Evolutionary conservation across 2,888 invertebrate species (phyloP), one percentile per base, ranked within the genome.

Genomic region (Drosophila maculinotata): DNA sequence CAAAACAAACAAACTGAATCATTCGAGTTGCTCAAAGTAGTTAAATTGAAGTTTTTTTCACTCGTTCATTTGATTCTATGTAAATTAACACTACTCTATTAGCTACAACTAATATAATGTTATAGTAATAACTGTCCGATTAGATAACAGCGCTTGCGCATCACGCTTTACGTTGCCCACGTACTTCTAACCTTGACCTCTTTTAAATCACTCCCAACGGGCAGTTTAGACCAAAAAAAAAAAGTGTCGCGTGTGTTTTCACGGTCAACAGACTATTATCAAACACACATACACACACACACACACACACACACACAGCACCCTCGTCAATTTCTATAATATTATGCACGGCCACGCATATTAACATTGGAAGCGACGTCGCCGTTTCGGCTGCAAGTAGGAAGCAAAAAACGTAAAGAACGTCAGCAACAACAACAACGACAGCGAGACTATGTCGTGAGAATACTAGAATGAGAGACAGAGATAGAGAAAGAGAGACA

Each of bases 101-200:
- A n/a, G n/a, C n/a, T n/a, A n/a, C n/a, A n/a, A n/a, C n/a, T n/a
- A n/a, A n/a, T n/a, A n/a, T n/a, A n/a, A n/a, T n/a, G n/a, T n/a
- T n/a, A n/a, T n/a, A n/a, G n/a, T n/a, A n/a, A n/a, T n/a, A n/a
- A 15, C 26, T 7, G 23, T 2, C 15, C 12, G 35, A 38, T 54
- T 47, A 69, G 69, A 59, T 59, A 42, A 69, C 51, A 36, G 36
- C 42, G 14, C 25, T 35, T 49, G 30, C 20, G 30, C 44, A 39
- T 41, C 23, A 35, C 36, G 44, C 17, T 57, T 42, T 10, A 14
- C 15, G 42, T 7, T 31, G 26, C n/a, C 14, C 14, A 44, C 47
- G 35, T 63, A 44, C 36, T 38, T 58, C 36, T 58, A 54, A 79
- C 83, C 86, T 87, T 86, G 87, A 85, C 83, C 79, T 31, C 44